Evolutionary conservation across 2,797 vertebrate genomes (phyloP), one percentile per base, ranked within the genome.

Genomic region (Eupleurogrammus muticus): DNA sequence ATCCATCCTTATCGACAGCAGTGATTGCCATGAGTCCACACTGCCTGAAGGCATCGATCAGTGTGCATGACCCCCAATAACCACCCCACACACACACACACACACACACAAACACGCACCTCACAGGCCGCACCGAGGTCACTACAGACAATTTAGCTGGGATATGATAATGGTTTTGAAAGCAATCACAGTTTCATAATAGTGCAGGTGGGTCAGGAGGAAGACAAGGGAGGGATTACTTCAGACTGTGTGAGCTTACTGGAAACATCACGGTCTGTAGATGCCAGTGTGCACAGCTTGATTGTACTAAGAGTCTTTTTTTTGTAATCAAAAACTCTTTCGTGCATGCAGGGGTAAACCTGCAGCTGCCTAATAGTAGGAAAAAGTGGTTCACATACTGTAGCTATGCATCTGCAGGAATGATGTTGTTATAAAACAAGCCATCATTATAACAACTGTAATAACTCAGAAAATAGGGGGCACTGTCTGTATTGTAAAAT

Each of bases 1-100:
- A 51, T 84, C 64, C 44, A 59, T 73, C 23, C 35, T 66, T 58
- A 70, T 75, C 10, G 17, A 34, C 51, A 50, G 52, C 63, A 23
- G 20, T 28, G 54, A 76, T 55, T 42, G 23, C 53, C 32, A 13
- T 3, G 2, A 48, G 42, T 53, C 3, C 13, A 34, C 7, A 48
- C 40, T 12, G 19, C 64, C 66, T 38, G 36, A 21, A 53, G 61
- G 47, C 35, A 24, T 49, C 19, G 9, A 70, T 63, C 36, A 10
- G 17, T 0, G 16, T 0, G 0, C 10, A 5, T 50, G 54, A 70
- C 58, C 51, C 28, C 5, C 0, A 23, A 23, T 49, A 2, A 65
- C 55, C 28, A 28, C 28, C 28, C 28, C 28, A 3, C 28, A 3
- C 28, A 28, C 28, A 28, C 6, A 28, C 28, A 28, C 28, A 28